Percentiles rank a stretch among this genome's conserved stretches.
phyloP scores from a whole-genome alignment of 2,797 vertebrate species.

The Enteromius afrohamiltoni region DNA sequence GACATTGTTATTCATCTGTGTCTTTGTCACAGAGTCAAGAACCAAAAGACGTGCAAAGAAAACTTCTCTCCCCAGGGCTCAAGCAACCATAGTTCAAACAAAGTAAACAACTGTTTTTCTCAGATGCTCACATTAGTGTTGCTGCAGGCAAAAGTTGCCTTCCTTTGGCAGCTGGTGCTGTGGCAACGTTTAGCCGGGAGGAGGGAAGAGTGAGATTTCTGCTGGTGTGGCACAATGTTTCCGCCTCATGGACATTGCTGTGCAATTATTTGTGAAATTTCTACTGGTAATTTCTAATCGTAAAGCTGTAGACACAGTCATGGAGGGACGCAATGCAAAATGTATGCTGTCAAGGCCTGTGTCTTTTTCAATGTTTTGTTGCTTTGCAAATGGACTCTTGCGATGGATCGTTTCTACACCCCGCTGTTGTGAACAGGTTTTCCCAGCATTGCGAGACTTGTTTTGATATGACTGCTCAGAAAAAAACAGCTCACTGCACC shows the following conservation, averaged over 20 bases:
- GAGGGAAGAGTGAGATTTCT: slow-evolving; percentile 62
- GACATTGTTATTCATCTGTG: slow-evolving; percentile 86
- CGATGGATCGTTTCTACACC: background rate
- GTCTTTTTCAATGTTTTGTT: slow-evolving; percentile 4
- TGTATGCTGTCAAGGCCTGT: background rate
- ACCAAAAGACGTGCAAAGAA: slow-evolving; percentile 77
- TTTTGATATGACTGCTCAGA: slow-evolving; percentile 31
- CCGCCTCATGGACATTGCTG: slow-evolving; percentile 59
- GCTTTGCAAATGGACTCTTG: slow-evolving; percentile 27
- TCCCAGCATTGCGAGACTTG: slow-evolving; percentile 10
- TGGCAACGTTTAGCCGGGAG: slow-evolving; percentile 71
- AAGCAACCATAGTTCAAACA: slow-evolving; percentile 88
- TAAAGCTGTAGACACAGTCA: slow-evolving; percentile 2
- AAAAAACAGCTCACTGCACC: slow-evolving; percentile 32
- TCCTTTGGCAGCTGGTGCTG: slow-evolving; percentile 74
- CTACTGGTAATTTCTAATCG: slow-evolving; percentile 55
- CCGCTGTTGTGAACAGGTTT: background rate
- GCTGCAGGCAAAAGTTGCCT: slow-evolving; percentile 87
- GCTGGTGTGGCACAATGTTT: slow-evolving; percentile 66
- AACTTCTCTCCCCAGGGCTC: slow-evolving; percentile 86
- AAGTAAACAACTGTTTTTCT: slow-evolving; percentile 92
- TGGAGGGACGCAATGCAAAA: background rate
- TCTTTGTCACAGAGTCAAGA: slow-evolving; percentile 82
- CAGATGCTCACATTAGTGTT: slow-evolving; percentile 90
- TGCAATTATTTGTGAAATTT: slow-evolving; percentile 69